Evolutionary conservation across 2,113 vertebrate species (phyloP), one percentile per base, ranked within the genome.

Genomic region (Hydrolagus affinis): DNA sequence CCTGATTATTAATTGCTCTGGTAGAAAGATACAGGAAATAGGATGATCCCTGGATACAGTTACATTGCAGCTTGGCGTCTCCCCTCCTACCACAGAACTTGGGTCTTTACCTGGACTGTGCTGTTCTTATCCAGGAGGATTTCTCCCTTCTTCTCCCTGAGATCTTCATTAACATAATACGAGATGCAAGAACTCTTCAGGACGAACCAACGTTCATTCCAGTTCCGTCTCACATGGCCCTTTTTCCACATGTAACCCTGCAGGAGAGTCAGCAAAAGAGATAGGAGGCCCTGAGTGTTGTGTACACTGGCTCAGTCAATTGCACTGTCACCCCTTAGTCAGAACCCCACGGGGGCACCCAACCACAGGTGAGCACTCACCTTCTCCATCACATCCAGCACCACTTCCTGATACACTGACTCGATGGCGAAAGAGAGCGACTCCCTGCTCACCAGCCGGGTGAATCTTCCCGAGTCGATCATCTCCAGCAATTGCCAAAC

Each of bases 191-290:
- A 86, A 7, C 92, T 90, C 90, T 92, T 93, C 76, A 95, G 88
- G 73, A 95, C 91, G n/a, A 95, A 95, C 94, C 94, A 95, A 32
- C 94, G 94, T 89, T 94, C 94, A 0, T 91, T 94, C 94, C 94
- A 95, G 88, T 94, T 95, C 86, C 93, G 88, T 1, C 93, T 91
- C 60, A 94, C 86, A 9, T 94, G 92, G 0, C 94, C 94, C 85
- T 94, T 95, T 86, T 95, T 95, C 91, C 92, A 91, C 93, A 95
- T 93, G 87, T 94, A 94, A 74, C 94, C 94, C 94, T 95, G 87
- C 9, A 25, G 70, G 23, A 14, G n/a, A 64, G 25, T 30, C 11
- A 8, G 11, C 19, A 11, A 59, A 11, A 62, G 76, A 15, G 30
- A 15, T 15, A 68, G 15, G 28, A 86, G 11, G 28, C 44, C 44